Conservation (phyloP, 2,113 vertebrate species). For the Thamnaconus septentrionalis region DNA sequence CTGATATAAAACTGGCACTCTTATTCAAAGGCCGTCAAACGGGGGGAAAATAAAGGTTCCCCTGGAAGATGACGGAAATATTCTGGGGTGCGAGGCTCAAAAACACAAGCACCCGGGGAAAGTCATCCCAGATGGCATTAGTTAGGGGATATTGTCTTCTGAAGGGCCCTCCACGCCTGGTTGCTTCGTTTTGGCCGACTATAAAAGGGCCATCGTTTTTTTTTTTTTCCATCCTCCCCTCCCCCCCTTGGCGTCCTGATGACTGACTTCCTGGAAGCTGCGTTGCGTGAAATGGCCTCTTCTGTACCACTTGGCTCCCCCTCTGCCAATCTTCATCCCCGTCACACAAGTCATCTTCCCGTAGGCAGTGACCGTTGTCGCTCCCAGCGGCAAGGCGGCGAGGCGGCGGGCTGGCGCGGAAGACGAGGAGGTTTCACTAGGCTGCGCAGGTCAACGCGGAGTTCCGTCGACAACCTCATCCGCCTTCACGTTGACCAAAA, state of each 20-base stretch:
- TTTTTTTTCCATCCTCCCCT: too few species aligned
- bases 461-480: slow-evolving; percentile 8
- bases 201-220: slow-evolving; percentile 64
- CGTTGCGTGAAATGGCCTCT: slow-evolving; percentile 69
- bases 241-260: slow-evolving; percentile 56
- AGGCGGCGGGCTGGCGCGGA: slow-evolving; percentile 7
- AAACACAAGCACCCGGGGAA: slow-evolving; percentile 30
- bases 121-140: slow-evolving; percentile 64
- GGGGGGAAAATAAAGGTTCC: slow-evolving; percentile 16
- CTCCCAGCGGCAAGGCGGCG: slow-evolving; percentile 34
- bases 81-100: slow-evolving; percentile 28
- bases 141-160: slow-evolving; percentile 66
- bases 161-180: slow-evolving; percentile 57
- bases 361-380: too few species aligned
- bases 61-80: slow-evolving; percentile 31
- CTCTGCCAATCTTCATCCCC: slow-evolving; percentile 47
- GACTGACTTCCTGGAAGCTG: slow-evolving; percentile 65
- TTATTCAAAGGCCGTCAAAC: slow-evolving; percentile 27
- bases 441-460: slow-evolving; percentile 23
- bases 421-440: neutral
- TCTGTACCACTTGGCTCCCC: slow-evolving; percentile 46
- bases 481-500: slow-evolving; percentile 20
- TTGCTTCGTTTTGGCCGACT: slow-evolving; percentile 60
- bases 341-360: slow-evolving; percentile 39
- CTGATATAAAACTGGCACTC: slow-evolving; percentile 10